These are phyloP conservation scores for Tetragonisca angustula DNA, from an alignment of 2,888 invertebrate genomes.

Conservation along the genomic window DNA sequence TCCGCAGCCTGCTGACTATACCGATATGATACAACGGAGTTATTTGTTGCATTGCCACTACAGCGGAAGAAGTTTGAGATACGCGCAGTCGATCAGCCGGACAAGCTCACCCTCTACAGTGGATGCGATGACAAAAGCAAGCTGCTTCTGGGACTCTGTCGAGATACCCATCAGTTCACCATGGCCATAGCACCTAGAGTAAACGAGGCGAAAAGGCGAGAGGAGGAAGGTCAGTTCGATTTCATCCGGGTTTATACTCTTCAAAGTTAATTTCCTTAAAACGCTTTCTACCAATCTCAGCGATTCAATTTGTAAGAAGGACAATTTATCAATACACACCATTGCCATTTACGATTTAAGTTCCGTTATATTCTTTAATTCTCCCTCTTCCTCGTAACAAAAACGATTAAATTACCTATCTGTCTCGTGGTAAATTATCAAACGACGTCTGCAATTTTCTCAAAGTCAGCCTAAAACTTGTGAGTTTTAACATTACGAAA, in stretches of 20 bases:
- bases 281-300: too few species aligned
- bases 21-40: neutral
- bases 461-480: neutral
- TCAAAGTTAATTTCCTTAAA: neutral
- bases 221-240: constrained; percentile 89
- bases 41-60: constrained; percentile 16
- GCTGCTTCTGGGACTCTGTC: constrained; percentile 93
- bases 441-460: neutral
- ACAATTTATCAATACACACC: neutral
- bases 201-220: constrained; percentile 92
- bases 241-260: neutral
- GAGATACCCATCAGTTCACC: constrained; percentile 97
- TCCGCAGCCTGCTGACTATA: neutral
- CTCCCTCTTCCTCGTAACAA: neutral
- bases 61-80: constrained; percentile 98
- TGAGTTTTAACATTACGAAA: neutral
- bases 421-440: neutral
- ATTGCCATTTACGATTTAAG: neutral
- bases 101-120: constrained; percentile 95
- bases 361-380: neutral
- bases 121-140: constrained; percentile 97
- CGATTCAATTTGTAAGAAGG: neutral
- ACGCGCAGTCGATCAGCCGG: constrained; percentile 91
- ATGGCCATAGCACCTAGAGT: constrained; percentile 95
- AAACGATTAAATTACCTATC: neutral